These are phyloP conservation scores for Vimba vimba DNA, from an alignment of 2,113 vertebrate genomes.

Conservation along the genomic window DNA sequence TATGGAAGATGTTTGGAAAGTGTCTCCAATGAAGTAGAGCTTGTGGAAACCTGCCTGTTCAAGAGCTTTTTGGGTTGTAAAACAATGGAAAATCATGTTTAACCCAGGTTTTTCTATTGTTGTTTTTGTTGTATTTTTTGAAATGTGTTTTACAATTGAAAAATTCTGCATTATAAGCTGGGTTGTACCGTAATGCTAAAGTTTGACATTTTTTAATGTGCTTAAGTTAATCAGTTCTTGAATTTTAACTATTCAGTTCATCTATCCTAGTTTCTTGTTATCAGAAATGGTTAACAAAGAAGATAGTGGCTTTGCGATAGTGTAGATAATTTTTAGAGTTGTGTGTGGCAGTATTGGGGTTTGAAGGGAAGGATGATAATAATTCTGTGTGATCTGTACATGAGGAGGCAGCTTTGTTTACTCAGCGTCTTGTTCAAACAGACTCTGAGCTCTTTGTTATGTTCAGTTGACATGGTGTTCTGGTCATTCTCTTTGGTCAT, in stretches of 20 bases:
- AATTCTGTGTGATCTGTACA: constrained; percentile 19
- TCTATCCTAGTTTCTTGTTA: not conserved
- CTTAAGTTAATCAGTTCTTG: not conserved
- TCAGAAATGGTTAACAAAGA: not conserved
- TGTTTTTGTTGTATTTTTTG: not conserved
- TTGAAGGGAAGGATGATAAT: not conserved
- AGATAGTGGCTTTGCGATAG: constrained; percentile 1
- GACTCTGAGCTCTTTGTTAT: constrained; percentile 18
- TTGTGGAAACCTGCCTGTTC: not conserved
- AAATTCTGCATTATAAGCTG: not conserved
- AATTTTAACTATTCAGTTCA: not conserved
- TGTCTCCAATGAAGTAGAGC: not conserved
- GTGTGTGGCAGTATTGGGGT: not conserved
- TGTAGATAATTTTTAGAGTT: too few species aligned
- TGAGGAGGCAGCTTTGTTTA: constrained; percentile 37
- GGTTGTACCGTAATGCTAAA: not conserved
- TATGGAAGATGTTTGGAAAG: not conserved
- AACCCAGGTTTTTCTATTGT: not conserved
- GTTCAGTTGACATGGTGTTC: not conserved
- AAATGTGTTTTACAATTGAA: not conserved
- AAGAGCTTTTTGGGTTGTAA: not conserved
- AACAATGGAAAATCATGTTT: not conserved
- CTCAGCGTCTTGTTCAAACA: constrained; percentile 29
- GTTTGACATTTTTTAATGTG: not conserved
- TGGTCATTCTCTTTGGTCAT: not conserved